Base-by-base conservation (phyloP, 2,888 invertebrate genomes). In the Allacma fusca region DNA sequence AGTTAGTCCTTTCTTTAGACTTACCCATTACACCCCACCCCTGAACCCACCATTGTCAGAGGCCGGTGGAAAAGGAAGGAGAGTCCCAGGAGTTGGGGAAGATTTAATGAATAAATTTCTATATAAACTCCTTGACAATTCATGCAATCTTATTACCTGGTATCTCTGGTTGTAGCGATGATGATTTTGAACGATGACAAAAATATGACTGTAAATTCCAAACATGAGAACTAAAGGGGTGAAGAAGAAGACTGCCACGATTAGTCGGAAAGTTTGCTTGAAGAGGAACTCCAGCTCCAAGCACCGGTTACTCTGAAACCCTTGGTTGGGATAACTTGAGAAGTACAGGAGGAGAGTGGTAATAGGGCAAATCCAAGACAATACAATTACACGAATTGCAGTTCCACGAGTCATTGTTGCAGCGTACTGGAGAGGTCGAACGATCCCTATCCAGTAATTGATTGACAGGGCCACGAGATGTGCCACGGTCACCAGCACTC, bases 361-460 rank as follows among this genome's bases (percentile, higher is more conserved):
- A 4, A 89, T 86, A 0, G 91, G 91, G 13, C 88, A 82, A 0
- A 89, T 85, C 91, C 91, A 92, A 59, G 91, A 86, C 7, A 89
- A 79, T 57, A 88, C 85, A 12, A 90, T 88, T 64, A 89, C 86
- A 28, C 88, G 85, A 70, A 87, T 87, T 0, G 89, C 89, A 80
- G 88, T 89, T 62, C 88, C 85, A 76, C 88, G 87, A 0, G 90
- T 90, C 85, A 91, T 88, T 50, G 89, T 89, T 19, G 89, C 88
- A n/a, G 89, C 88, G 85, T 91, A 91, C 82, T 90, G 91, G 12
- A 92, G 87, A 0, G 92, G 92, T 69, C 87, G 86, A 1, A 89
- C 87, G 77, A 91, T 91, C 23, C 92, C 91, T 59, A 91, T 87
- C 86, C 91, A 92, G 85, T 92, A 92, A 86, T 91, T 91, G 77